phyloP scores from a whole-genome alignment of 2,888 invertebrate species.

The Clivina fossor region DNA sequence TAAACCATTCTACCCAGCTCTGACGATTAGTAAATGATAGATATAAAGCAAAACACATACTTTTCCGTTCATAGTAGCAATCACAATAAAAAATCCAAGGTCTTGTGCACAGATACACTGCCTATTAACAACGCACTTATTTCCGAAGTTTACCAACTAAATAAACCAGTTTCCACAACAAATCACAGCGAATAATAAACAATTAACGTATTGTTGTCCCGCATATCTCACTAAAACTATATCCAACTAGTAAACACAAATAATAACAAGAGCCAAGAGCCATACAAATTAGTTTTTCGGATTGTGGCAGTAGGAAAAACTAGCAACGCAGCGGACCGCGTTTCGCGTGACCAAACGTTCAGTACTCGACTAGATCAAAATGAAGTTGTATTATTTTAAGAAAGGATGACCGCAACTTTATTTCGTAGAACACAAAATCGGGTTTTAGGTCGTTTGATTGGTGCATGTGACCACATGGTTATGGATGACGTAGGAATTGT shows the following conservation, averaged over 20 bases:
- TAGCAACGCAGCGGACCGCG: no score
- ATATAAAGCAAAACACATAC: constrained; percentile 23
- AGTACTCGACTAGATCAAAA: constrained; percentile 40
- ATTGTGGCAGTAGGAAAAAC: no score
- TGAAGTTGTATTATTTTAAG: constrained; percentile 49
- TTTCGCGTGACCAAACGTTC: neutral
- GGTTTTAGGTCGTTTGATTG: constrained; percentile 19
- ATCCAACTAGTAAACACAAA: no score
- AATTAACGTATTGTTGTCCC: neutral
- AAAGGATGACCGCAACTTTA: constrained; percentile 48
- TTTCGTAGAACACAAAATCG: constrained; percentile 46
- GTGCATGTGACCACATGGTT: constrained; percentile 27
- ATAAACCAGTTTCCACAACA: no score
- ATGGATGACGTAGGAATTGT: constrained; percentile 9
- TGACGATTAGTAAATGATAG: no score
- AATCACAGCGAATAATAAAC: no score
- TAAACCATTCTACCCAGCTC: no score
- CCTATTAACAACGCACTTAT: constrained; percentile 32
- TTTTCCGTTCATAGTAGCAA: constrained; percentile 28
- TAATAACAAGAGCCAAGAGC: no score
- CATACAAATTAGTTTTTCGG: no score
- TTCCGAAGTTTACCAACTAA: no score
- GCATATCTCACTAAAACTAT: neutral
- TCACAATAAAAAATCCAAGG: constrained; percentile 34
- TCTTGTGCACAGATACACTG: constrained; percentile 19